Evolutionary conservation across 1,140 invertebrate genomes (phyloP).

Genomic region (Drosophila nasuta): DNA sequence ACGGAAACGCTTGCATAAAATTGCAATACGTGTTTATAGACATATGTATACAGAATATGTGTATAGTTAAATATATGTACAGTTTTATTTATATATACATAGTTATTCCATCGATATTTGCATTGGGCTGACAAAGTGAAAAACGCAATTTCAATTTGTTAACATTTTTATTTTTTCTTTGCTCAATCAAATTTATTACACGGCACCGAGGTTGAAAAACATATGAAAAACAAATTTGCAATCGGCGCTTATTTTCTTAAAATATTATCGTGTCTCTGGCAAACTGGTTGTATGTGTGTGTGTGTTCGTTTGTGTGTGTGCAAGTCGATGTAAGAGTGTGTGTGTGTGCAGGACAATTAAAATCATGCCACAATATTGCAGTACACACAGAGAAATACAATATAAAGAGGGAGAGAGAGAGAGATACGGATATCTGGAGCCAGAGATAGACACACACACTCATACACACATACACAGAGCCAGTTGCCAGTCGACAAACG

Average conservation of each 20-base stretch:
- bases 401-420: slow-evolving; percentile 16
- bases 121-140: slow-evolving; percentile 13
- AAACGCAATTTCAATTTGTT: slow-evolving; percentile 77
- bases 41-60: slow-evolving; percentile 10
- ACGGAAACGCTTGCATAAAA: slow-evolving; percentile 64
- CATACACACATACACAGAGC: not conserved
- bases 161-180: slow-evolving; percentile 50
- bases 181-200: slow-evolving; percentile 81
- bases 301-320: slow-evolving; percentile 38
- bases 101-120: slow-evolving; percentile 9
- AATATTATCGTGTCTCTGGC: slow-evolving; percentile 53
- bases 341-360: slow-evolving; percentile 68
- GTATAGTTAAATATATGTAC: not conserved
- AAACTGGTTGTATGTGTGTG: slow-evolving; percentile 24
- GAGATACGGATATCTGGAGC: not conserved
- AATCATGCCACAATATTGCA: slow-evolving; percentile 62
- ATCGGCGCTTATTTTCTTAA: slow-evolving; percentile 78
- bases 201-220: slow-evolving; percentile 30
- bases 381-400: slow-evolving; percentile 39
- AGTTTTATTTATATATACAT: not conserved
- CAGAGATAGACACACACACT: not conserved
- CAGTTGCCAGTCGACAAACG: slow-evolving; percentile 3
- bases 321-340: slow-evolving; percentile 19
- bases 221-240: slow-evolving; percentile 72
- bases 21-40: slow-evolving; percentile 58